Base-by-base conservation (phyloP, 53 echinoderm and acorn worm species). In the Arbacia lixula region DNA sequence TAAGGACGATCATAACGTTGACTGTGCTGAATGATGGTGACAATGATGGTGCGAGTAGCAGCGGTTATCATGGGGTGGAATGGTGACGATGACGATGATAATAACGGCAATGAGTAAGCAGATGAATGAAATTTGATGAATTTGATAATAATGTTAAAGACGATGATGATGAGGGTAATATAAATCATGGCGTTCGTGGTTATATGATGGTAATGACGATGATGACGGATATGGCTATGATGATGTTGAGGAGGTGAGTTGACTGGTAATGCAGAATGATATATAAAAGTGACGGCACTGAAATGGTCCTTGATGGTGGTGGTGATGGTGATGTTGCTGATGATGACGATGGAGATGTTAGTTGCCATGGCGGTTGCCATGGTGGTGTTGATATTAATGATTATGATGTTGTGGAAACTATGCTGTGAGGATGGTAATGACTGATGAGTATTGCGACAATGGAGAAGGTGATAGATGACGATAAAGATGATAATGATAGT, bases 11-110 rank as follows among this genome's bases (percentile, higher is more conserved):
- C 8, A 71, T 46, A 49, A 71, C 46, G 71, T 43, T 49, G 29
- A 71, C 41, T 43, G 46, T 71, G 71, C 42, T 71, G 50, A 46
- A 71, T 71, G 27, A 71, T 46, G 68, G 1, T 38, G 68, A 34
- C 21, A 19, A n/a, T 34, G 36, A 38, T 68, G 68, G 17, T 19
- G 36, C 10, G 36, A 39, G 12, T 68, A 11, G 17, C 24, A 49
- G 46, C 46, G 71, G 25, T 71, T 25, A 36, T 56, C 12, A 56
- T 20, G 42, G 68, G 0, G 36, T 0, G 0, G 17, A 39, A 39
- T 68, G 1, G 30, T 38, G 68, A 39, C 25, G 68, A 68, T 39
- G 39, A 39, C 38, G 39, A 34, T 68, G n/a, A 9, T 68, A 8
- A 37, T 68, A 22, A 29, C 38, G 36, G 16, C 38, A 39, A 37